Evolutionary conservation across 1,140 invertebrate species (phyloP), one percentile per base, ranked within the genome.

Genomic region (Drosophila pallidifrons): DNA sequence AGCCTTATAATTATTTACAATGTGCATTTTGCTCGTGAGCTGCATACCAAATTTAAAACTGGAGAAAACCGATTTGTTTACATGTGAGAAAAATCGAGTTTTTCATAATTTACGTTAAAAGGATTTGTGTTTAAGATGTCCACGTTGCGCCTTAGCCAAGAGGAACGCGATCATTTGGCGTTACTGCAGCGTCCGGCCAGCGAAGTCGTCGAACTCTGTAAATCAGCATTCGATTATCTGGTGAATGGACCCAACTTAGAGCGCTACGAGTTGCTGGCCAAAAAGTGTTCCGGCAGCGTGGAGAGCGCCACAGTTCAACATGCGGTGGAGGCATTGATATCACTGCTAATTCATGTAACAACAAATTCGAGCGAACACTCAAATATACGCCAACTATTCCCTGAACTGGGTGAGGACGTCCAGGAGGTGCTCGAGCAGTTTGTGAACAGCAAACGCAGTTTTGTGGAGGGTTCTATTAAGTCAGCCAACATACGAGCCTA

Each of bases 391-490:
- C 69, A 80, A 3, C 57, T 82, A 25, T 82, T 85, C 15, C 77
- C 88, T 8, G 73, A 89, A 28, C 63, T 82, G 1, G 65, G 64
- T 4, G 73, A 71, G 1, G 81, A 82, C 4, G 87, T 90, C 1
- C 13, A 87, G 1, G 83, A 91, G 5, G 78, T 92, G 1, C 75
- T 92, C 0, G 75, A 80, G 20, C 91, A 92, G 66, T 92, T 92
- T 49, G 85, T 92, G 2, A 81, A 67, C 5, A 92, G 88, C 51
- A 92, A 92, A 52, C 69, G 82, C 1, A 74, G 69, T 47, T 92
- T 92, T 59, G 74, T 92, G n/a, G 91, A 92, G 20, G 82, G 91
- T 2, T 92, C 91, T 2, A 92, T 92, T 2, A 92, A 92, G 55
- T 87, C 88, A 8, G 91, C 91, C 11, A 92, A 92, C 54, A 89